These are phyloP conservation scores for Circaetus gallicus DNA, from an alignment of 2,113 vertebrate genomes.

Conservation along the genomic window DNA sequence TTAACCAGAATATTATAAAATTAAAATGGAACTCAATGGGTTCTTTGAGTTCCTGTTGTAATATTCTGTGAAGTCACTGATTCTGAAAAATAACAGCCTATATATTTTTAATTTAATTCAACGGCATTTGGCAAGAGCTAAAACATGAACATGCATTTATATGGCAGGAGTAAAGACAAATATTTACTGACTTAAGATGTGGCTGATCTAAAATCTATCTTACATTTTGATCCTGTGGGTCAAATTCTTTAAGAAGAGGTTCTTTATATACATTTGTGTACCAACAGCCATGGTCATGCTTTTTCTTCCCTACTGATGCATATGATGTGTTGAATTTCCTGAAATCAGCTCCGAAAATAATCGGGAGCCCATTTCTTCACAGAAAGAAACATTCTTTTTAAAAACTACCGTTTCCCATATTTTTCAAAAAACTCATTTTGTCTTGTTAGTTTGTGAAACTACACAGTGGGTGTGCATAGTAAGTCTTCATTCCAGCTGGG, in stretches of 20 bases:
- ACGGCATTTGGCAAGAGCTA: slow-evolving; percentile 2
- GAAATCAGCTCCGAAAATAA: slow-evolving; percentile 31
- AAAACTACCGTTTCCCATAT: background rate
- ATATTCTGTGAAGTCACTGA: slow-evolving; percentile 39
- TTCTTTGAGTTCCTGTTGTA: slow-evolving; percentile 54
- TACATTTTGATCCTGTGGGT: background rate
- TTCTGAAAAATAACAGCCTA: slow-evolving; percentile 48
- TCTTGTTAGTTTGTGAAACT: background rate
- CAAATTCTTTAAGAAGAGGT: background rate
- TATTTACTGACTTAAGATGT: background rate
- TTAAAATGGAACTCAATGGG: slow-evolving; percentile 52
- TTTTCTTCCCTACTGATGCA: background rate
- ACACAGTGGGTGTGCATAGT: background rate
- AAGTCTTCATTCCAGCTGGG: background rate
- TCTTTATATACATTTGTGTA: background rate
- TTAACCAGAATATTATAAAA: slow-evolving; percentile 69
- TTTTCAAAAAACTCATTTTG: background rate
- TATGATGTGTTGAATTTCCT: background rate
- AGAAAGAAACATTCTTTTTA: background rate
- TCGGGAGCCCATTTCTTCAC: background rate
- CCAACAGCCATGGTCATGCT: background rate
- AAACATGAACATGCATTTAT: background rate
- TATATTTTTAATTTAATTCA: slow-evolving; percentile 49
- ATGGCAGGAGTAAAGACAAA: background rate
- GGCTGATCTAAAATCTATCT: background rate